Evolutionary conservation across 2,113 vertebrate genomes (phyloP).

Genomic region (Melanotaenia duboulayi): DNA sequence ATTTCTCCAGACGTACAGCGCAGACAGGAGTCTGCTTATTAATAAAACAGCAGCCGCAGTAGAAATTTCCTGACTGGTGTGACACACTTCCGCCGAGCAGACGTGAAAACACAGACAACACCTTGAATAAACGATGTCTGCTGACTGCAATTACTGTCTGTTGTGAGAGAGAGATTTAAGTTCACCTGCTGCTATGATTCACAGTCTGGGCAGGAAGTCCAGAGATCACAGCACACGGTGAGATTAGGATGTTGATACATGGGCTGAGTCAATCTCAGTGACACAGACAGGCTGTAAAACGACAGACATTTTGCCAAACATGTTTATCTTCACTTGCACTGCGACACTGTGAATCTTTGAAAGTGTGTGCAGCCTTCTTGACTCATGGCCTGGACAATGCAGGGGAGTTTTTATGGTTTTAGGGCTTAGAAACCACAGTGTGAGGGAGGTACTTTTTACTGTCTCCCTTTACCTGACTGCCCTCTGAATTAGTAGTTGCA

Average conservation of each 20-base stretch:
- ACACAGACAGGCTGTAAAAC: background rate
- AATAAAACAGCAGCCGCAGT: conserved; percentile 31
- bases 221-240: conserved; percentile 44
- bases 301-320: too few species aligned
- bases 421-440: background rate
- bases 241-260: conserved; percentile 54
- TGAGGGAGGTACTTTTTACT: conserved; percentile 12
- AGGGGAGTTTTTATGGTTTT: conserved; percentile 29
- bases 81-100: background rate
- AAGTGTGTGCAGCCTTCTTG: too few species aligned
- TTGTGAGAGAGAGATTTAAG: conserved; percentile 60
- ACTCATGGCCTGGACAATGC: background rate
- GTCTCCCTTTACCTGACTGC: conserved; percentile 8
- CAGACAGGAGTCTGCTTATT: background rate
- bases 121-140: conserved; percentile 61
- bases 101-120: conserved; percentile 38
- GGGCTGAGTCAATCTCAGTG: conserved; percentile 36
- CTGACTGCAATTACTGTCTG: conserved; percentile 45
- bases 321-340: too few species aligned
- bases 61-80: too few species aligned
- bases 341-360: too few species aligned
- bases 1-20: background rate
- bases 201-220: conserved; percentile 62
- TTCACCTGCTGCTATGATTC: conserved; percentile 73
- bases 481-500: background rate